Evolutionary conservation across 2,888 invertebrate genomes (phyloP), one percentile per base, ranked within the genome.

Genomic region (Teinopalpus imperialis): DNA sequence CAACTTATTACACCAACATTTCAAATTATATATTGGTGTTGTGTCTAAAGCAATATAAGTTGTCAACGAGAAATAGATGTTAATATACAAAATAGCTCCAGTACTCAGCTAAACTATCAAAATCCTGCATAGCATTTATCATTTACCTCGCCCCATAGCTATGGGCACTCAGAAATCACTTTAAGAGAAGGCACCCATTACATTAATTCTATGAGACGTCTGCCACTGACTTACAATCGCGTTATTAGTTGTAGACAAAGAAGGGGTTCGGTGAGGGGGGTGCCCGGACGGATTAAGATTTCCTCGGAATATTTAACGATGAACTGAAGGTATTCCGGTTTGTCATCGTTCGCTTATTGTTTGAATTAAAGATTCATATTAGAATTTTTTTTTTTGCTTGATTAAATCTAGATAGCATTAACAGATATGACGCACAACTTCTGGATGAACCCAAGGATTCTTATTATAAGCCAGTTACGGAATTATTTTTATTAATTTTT

Each of bases 231-330:
- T 71, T 62, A 63, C 74, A 66, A 69, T 71, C 69, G 59, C 63
- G 63, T 71, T 75, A 74, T 76, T 70, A 75, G 70, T 64, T 54
- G 48, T 43, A 65, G 66, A 74, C 70, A 72, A 68, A 66, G 61
- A 63, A 9, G 14, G 31, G 27, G 29, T 39, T 36, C 5, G 52
- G 52, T 8, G 37, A 53, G 54, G 52, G 48, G 48, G 49, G 42
- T 39, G 50, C 52, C 53, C 56, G 59, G 39, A 54, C 43, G 75
- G 75, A 80, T 80, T 79, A 81, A 83, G 85, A 81, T 81, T 74
- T 76, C 69, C 70, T 66, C 60, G 69, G 73, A 81, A 79, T 80
- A 81, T 82, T 81, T 79, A 73, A 61, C 66, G 77, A 80, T 74
- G 77, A 80, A 74, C 75, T 69, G 70, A 69, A 66, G 67, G 67